phyloP scores from a whole-genome alignment of 2,113 vertebrate species.

The Ciconia boyciana region DNA sequence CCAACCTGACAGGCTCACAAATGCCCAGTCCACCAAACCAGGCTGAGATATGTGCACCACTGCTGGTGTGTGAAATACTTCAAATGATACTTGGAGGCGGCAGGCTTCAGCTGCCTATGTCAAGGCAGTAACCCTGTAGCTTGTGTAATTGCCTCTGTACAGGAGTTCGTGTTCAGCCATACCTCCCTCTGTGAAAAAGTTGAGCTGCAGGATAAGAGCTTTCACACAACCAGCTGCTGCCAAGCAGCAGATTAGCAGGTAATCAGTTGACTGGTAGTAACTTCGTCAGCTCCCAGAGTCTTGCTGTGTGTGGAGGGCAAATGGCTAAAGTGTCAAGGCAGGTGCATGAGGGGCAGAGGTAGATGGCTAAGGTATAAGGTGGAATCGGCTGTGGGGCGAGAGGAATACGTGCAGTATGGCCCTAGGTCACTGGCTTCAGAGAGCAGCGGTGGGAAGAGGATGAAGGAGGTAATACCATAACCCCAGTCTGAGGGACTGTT shows the following conservation, averaged over 20 bases:
- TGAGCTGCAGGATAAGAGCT: slow-evolving; percentile 62
- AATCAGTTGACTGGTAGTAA: slow-evolving; percentile 58
- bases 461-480: not conserved
- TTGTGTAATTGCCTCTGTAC: slow-evolving; percentile 66
- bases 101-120: slow-evolving; percentile 41
- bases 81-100: slow-evolving; percentile 39
- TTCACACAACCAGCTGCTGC: slow-evolving; percentile 66
- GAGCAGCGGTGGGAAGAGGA: not conserved
- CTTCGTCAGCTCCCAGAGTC: slow-evolving; percentile 25
- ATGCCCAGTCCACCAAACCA: slow-evolving; percentile 7
- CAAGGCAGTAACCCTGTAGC: slow-evolving; percentile 62
- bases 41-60: slow-evolving; percentile 42
- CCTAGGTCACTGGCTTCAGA: not conserved
- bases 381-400: not conserved
- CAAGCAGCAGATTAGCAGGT: slow-evolving; percentile 66
- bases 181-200: slow-evolving; percentile 67
- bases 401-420: not conserved
- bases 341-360: not conserved
- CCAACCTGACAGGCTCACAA: slow-evolving; percentile 12
- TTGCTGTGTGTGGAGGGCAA: not conserved
- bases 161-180: slow-evolving; percentile 58
- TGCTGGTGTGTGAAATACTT: slow-evolving; percentile 62
- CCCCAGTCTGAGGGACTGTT: not conserved
- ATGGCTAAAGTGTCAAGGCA: not conserved
- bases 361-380: not conserved